phyloP scores from a whole-genome alignment of 35 echinoderm and acorn worm species.

The Heliocidaris erythrogramma region DNA sequence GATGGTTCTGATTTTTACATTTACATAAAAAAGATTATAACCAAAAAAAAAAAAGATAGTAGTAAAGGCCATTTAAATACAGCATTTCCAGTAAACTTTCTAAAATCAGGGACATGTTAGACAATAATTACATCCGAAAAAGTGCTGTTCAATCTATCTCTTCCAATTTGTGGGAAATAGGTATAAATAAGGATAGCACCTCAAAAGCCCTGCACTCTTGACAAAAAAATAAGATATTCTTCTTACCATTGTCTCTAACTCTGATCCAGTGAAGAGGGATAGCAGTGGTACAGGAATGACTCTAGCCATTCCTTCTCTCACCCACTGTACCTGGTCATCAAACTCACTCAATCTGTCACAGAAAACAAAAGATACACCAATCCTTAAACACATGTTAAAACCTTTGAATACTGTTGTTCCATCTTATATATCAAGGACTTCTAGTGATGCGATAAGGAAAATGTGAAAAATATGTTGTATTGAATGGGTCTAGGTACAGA shows the following conservation, averaged over 20 bases:
- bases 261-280: slow-evolving; percentile 96
- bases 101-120: no score
- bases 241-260: slow-evolving; percentile 98
- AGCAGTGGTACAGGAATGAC: slow-evolving; percentile 91
- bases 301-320: slow-evolving; percentile 93
- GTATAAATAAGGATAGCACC: no score
- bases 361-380: not conserved
- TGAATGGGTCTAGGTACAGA: not conserved
- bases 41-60: no score
- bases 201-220: not conserved
- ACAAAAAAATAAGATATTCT: slow-evolving; percentile 12
- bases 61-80: no score
- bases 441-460: not conserved
- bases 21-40: no score
- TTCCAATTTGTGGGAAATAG: no score
- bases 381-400: no score
- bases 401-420: not conserved
- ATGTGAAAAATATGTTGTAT: not conserved
- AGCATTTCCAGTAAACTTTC: no score
- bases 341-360: slow-evolving; percentile 86
- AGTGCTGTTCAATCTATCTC: no score
- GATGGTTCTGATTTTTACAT: no score
- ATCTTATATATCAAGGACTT: not conserved
- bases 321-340: slow-evolving; percentile 98
- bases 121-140: no score